Base-by-base conservation (phyloP, 2,797 vertebrate species). In the Hemibagrus guttatus region DNA sequence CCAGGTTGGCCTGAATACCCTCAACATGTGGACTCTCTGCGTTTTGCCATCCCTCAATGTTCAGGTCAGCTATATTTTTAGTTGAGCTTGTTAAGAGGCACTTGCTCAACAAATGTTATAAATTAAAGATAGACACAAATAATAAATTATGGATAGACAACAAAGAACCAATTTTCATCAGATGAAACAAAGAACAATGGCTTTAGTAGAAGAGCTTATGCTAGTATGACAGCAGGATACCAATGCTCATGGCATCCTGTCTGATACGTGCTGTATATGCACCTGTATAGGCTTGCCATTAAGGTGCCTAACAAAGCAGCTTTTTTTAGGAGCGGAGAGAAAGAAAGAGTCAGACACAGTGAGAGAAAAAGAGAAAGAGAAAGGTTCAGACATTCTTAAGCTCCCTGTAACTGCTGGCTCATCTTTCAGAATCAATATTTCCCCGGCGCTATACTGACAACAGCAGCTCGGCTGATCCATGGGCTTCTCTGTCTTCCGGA, bases 401-500 rank as follows among this genome's bases (percentile, higher is more conserved):
- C 89, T 75, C 86, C 89, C 72, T 88, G 85, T 84, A 92, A 92
- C 87, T 88, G 81, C 88, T 86, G 89, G 88, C 91, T 93, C 89
- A 92, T 93, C 91, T 91, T 89, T 89, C 74, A 35, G 89, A 90
- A 94, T 95, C 93, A 61, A 95, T 95, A 92, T 79, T 74, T 90
- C 86, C 88, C 84, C 84, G 54, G 86, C 52, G 79, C 88, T 90
- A 87, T 87, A 84, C 90, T 91, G 89, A 88, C 91, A 91, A 87
- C 86, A 81, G 78, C 88, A 83, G 71, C 83, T 68, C 39, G 81
- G 58, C 89, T 89, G 84, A 90, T 90, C 91, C 88, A 92, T 86
- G 91, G 88, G 66, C 31, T 66, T 58, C 87, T 89, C 86, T 72
- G 31, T 79, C 82, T 78, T 90, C 83, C 83, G 63, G 72, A 89